These are phyloP conservation scores for Nomada goodeniana DNA, from an alignment of 2,888 invertebrate genomes.

Conservation along the genomic window DNA sequence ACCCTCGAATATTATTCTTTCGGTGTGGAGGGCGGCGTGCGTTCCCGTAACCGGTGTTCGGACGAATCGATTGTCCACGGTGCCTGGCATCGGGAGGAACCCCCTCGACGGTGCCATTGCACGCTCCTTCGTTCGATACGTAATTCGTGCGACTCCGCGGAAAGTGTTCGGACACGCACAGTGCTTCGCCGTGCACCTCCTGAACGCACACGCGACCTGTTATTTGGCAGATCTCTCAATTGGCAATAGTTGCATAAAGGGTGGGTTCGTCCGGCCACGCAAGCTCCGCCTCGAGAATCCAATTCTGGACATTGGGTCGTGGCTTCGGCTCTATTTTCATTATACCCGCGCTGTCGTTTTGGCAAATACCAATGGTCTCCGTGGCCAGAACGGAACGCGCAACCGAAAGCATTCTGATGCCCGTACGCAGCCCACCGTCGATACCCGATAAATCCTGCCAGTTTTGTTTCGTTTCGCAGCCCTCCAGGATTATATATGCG, in stretches of 20 bases:
- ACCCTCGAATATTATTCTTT: background rate
- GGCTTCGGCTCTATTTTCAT: conserved; percentile 68
- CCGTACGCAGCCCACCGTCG: background rate
- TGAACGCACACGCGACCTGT: conserved; percentile 12
- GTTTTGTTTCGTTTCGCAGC: background rate
- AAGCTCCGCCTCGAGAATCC: conserved; percentile 67
- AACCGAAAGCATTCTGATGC: background rate
- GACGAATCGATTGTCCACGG: background rate
- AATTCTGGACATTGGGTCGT: conserved; percentile 65
- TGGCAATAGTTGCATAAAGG: conserved; percentile 63
- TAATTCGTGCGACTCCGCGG: background rate
- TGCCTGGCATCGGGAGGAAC: no score
- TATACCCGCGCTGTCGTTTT: conserved; percentile 39
- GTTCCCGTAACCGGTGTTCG: background rate
- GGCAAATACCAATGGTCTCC: conserved; percentile 27
- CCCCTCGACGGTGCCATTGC: no score
- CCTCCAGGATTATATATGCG: background rate
- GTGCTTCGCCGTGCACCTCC: background rate
- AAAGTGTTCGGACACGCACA: background rate
- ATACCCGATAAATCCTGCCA: background rate
- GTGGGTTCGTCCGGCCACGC: conserved; percentile 57
- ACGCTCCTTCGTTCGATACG: no score
- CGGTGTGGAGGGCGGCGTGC: no score
- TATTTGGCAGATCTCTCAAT: conserved; percentile 67
- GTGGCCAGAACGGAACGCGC: conserved; percentile 1